Evolutionary conservation across 1,140 invertebrate species (phyloP).

Genomic region (Drosophila jambulina): DNA sequence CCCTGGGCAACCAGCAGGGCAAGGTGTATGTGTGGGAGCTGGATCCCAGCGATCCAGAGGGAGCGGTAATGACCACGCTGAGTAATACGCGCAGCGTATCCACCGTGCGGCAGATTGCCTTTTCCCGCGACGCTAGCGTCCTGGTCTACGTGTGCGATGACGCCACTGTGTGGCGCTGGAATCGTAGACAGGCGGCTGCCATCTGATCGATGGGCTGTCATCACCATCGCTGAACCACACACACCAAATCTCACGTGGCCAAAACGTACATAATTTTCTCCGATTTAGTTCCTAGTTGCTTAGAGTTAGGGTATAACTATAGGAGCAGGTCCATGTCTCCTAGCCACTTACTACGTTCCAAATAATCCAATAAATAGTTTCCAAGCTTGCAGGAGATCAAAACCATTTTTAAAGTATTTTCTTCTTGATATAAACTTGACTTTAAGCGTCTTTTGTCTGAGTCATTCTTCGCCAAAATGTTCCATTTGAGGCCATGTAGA

Average conservation of each 20-base stretch:
- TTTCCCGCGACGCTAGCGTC: slow-evolving; percentile 94
- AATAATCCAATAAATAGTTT: slow-evolving; percentile 5
- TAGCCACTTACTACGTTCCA: neutral
- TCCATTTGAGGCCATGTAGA: slow-evolving; percentile 19
- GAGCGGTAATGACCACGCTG: slow-evolving; percentile 91
- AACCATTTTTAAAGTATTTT: neutral
- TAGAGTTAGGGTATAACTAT: slow-evolving; percentile 13
- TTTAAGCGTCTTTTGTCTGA: slow-evolving; percentile 3
- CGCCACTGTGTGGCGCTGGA: slow-evolving; percentile 98
- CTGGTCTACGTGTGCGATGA: slow-evolving; percentile 91
- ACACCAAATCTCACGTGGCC: slow-evolving; percentile 79
- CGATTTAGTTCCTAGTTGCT: slow-evolving; percentile 62
- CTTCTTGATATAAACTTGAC: neutral
- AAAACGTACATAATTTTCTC: slow-evolving; percentile 52
- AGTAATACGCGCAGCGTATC: slow-evolving; percentile 94
- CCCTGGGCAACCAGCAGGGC: slow-evolving; percentile 96
- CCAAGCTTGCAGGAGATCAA: neutral
- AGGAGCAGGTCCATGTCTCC: neutral
- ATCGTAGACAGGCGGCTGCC: slow-evolving; percentile 84
- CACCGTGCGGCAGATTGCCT: slow-evolving; percentile 95
- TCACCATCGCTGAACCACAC: slow-evolving; percentile 35
- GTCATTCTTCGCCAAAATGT: neutral
- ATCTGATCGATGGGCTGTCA: slow-evolving; percentile 25
- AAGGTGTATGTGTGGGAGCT: slow-evolving; percentile 98
- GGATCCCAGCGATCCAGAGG: slow-evolving; percentile 92